These are phyloP conservation scores for Lymantria monacha DNA, from an alignment of 2,888 invertebrate species.

Conservation along the genomic window DNA sequence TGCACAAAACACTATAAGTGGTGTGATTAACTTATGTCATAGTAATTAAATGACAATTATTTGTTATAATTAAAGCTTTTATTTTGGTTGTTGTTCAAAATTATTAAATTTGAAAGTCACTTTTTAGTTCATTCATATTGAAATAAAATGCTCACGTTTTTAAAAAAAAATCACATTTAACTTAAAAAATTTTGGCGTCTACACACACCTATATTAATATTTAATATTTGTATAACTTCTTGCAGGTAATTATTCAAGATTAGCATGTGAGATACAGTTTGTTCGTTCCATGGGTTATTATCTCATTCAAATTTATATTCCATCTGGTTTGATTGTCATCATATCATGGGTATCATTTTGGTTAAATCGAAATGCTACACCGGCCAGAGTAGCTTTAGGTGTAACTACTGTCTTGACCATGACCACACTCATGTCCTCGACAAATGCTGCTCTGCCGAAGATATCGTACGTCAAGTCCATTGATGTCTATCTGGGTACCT, in stretches of 20 bases:
- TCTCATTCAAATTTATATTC: conserved; percentile 98
- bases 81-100: conserved; percentile 7
- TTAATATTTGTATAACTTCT: conserved; percentile 16
- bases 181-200: neutral
- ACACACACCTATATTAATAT: neutral
- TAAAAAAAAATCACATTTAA: neutral
- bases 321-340: conserved; percentile 97
- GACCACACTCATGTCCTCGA: conserved; percentile 98
- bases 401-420: conserved; percentile 98
- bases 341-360: conserved; percentile 99
- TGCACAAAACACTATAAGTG: conserved; percentile 77
- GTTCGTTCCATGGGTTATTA: conserved; percentile 99
- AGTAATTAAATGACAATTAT: conserved; percentile 3
- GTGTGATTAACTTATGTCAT: conserved; percentile 53
- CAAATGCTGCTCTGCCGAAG: conserved; percentile 97
- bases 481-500: conserved; percentile 98
- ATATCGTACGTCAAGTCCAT: conserved; percentile 99
- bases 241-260: conserved; percentile 96
- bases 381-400: conserved; percentile 95
- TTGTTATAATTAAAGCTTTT: neutral
- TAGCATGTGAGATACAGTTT: conserved; percentile 98
- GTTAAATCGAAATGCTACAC: conserved; percentile 97
- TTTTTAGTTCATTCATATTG: conserved; percentile 2
- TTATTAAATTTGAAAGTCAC: neutral
- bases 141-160: neutral